Base-by-base conservation (phyloP, 2,797 vertebrate genomes). In the Clarias fuscus region DNA sequence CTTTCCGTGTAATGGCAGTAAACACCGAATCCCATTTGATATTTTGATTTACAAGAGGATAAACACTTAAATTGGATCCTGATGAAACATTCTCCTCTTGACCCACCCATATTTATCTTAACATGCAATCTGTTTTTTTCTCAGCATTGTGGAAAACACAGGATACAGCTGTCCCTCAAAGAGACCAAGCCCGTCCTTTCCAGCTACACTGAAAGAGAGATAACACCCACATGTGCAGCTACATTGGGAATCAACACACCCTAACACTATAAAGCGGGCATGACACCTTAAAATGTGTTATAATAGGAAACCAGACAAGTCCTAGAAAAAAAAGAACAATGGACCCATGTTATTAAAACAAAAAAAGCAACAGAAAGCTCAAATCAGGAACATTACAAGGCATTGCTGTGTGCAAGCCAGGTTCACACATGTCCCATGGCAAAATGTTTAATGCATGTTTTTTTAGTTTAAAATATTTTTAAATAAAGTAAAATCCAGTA, bases 151-250 rank as follows among this genome's bases (percentile, higher is more conserved):
- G 64, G 87, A 91, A 92, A 93, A 92, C 89, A 92, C 92, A 95
- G 93, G 93, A 94, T 90, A 92, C 91, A 92, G 91, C 89, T 90
- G 90, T 90, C 89, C 82, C 85, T 90, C 89, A 89, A 90, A 89
- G 85, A 88, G 84, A 24, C 68, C 86, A 89, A 81, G 59, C 78
- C 86, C 75, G 87, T 82, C 43, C 64, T 85, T 58, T 87, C 88
- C 58, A 59, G 3, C 30, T 65, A 73, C 82, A 89, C 78, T 91
- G 87, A 86, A 88, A 87, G 20, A 79, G 30, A 89, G 83, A 89
- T 88, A 88, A 87, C 48, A 37, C 43, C 40, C 68, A 82, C 83
- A 90, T 85, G 84, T 72, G 65, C n/a, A 59, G 75, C 84, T 83
- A 85, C 67, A 87, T 37, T 61, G 59, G 70, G 81, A 82, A 88